phyloP scores from a whole-genome alignment of 1,140 invertebrate genomes.

The Diprion similis region DNA sequence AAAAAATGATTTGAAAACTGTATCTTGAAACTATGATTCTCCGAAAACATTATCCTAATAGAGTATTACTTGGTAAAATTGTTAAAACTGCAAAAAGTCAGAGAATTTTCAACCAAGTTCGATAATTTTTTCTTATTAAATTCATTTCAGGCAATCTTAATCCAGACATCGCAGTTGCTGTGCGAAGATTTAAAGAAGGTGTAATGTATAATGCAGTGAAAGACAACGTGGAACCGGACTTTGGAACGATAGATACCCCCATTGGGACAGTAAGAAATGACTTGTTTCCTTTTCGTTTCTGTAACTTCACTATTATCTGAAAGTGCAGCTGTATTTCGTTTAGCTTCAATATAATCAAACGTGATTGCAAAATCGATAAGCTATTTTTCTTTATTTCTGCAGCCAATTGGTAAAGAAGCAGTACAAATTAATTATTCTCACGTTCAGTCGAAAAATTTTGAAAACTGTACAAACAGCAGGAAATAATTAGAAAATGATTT shows the following conservation, averaged over 20 bases:
- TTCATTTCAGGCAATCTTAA: constrained; percentile 67
- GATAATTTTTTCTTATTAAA: constrained; percentile 16
- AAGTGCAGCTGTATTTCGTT: constrained; percentile 3
- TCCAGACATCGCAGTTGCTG: constrained; percentile 65
- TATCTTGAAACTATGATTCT: too few relatives aligned
- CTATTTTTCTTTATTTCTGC: constrained; percentile 12
- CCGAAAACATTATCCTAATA: too few relatives aligned
- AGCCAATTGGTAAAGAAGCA: too few relatives aligned
- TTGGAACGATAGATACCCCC: constrained; percentile 68
- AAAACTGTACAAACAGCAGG: too few relatives aligned
- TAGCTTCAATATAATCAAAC: constrained; percentile 23
- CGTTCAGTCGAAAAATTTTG: too few relatives aligned
- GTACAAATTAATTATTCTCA: too few relatives aligned
- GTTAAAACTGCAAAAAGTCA: neutral
- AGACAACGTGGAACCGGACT: constrained; percentile 73
- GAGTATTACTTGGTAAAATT: constrained; percentile 16
- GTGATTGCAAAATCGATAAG: constrained; percentile 20
- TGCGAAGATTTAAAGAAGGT: constrained; percentile 70
- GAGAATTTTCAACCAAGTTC: constrained; percentile 13
- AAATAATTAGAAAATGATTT: too few relatives aligned
- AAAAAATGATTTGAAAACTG: too few relatives aligned
- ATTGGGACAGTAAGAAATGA: constrained; percentile 70
- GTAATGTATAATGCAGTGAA: constrained; percentile 70
- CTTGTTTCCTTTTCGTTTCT: neutral
- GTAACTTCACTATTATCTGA: neutral